Evolutionary conservation across 2,888 invertebrate genomes (phyloP), one percentile per base, ranked within the genome.

Genomic region (Drosophila pegasa): DNA sequence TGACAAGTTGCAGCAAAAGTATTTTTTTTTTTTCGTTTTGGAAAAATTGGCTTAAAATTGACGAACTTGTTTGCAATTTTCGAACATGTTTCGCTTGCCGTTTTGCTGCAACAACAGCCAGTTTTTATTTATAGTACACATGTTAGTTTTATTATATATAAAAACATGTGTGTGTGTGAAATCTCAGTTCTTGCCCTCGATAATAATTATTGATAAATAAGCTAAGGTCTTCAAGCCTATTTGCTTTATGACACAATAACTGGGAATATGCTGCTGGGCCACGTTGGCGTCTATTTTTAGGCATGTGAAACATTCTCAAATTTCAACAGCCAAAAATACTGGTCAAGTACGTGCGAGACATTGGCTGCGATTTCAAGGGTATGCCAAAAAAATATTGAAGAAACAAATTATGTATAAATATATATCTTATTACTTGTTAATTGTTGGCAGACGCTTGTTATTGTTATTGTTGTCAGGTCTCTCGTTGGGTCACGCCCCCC

Each of bases 21-120:
- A 47, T 29, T 66, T 63, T 55, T 72, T 41, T 60, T 51, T 22
- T 71, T 68, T 51, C 25, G 2, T 63, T 67, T 73, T 69, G 67
- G 72, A 77, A 80, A 75, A 80, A 75, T 78, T 85, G 83, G 83
- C 72, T 59, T 75, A 71, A 80, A 80, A 73, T 80, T 76, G 71
- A 78, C 73, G 76, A 84, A 86, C 85, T 82, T 80, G 85, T 86
- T 85, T 76, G 48, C 63, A 58, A 70, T 69, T 75, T 76, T 71
- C 66, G 60, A 75, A 75, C 75, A 75, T 71, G 77, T 79, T 74
- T 78, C 73, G 45, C 50, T 80, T 54, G 69, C 51, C 62, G 29
- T 59, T 67, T 75, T 47, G 52, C 40, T 63, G 69, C 43, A 72
- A 75, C 64, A 68, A 58, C 45, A 61, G 48, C 55, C 22, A 40